phyloP scores from a whole-genome alignment of 1,140 invertebrate species.

The Diabrotica virgifera region DNA sequence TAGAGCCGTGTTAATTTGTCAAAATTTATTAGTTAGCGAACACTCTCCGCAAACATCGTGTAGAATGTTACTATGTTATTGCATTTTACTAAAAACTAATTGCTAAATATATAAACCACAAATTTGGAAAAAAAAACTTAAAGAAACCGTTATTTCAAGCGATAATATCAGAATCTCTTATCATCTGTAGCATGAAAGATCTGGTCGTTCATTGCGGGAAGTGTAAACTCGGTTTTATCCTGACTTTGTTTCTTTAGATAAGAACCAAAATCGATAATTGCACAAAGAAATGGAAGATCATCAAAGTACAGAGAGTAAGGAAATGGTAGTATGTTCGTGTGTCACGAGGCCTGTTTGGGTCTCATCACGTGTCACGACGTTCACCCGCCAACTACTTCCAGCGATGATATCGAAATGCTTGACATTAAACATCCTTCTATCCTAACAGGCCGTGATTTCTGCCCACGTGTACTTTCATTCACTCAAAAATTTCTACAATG shows the following conservation, averaged over 20 bases:
- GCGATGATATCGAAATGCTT: conserved; percentile 2
- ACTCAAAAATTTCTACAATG: conserved; percentile 3
- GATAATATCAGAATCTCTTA: too few relatives aligned
- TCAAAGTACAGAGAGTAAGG: conserved; percentile 1
- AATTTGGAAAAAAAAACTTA: too few relatives aligned
- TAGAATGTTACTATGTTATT: too few relatives aligned
- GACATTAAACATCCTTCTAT: conserved; percentile 2
- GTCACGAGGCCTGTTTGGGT: background rate
- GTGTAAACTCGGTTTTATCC: conserved; percentile 1
- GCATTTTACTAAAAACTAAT: too few relatives aligned
- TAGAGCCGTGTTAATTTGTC: too few relatives aligned
- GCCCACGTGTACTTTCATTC: conserved; percentile 1
- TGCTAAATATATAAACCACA: too few relatives aligned
- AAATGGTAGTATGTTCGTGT: conserved; percentile 2
- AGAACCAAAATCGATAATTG: conserved; percentile 2
- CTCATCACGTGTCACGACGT: background rate
- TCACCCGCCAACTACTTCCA: background rate
- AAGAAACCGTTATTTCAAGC: too few relatives aligned
- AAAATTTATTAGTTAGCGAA: too few relatives aligned
- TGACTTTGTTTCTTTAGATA: background rate
- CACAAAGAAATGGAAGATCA: background rate
- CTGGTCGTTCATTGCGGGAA: background rate
- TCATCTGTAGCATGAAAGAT: too few relatives aligned
- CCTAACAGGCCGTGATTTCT: conserved; percentile 1
- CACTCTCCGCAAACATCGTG: too few relatives aligned